Evolutionary conservation across 2,888 invertebrate genomes (phyloP), one percentile per base, ranked within the genome.

Genomic region (Platycnemis pennipes): DNA sequence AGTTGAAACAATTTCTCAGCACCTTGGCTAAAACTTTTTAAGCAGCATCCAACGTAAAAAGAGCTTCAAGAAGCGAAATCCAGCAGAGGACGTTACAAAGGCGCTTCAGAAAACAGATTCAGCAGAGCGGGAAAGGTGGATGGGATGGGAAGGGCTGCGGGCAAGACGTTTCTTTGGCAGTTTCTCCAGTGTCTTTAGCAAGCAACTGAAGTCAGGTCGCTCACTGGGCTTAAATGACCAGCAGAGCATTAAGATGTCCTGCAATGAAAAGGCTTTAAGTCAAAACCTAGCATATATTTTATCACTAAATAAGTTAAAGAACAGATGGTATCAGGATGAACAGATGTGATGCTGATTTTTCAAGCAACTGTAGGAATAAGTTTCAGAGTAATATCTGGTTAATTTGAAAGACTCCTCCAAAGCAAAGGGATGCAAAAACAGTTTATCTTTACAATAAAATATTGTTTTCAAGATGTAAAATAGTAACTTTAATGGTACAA

Each of bases 91-190:
- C n/a, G n/a, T 46, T 19, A 49, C 42, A 49, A 53, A 56, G 31
- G 87, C 85, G 44, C 88, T 94, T 97, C 97, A 99, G 97, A 99
- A 99, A 96, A 99, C 99, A 94, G 99, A 99, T 97, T 99, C 99
- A 88, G 99, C 99, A 94, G 99, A 99, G 96, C 99, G 98, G 91
- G 99, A 99, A 96, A 99, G 97, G 96, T 99, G 99, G 95, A 99
- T 98, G 53, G 99, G 99, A 97, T 99, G 99, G 95, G 99, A 99
- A 95, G 99, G 99, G 96, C 99, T 99, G 95, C 99, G 98, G 94
- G 99, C 99, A 95, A 99, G 97, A 88, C 99, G 97, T 97, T 99
- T 99, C 96, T 99, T 99, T 88, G 99, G 99, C 96, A 99, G 97
- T 96, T 98, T 98, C 96, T 99, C 99, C 94, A 99, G 97, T 94